A percentile compares a stretch with the other conserved stretches of the same genome.
phyloP scores from a whole-genome alignment of 2,113 vertebrate genomes.

The Felis catus region F.catus_Fca126_mat1.0 CM031419.1:168238501-168239000 shows the following conservation, averaged over 20 bases:
- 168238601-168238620: background rate
- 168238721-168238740: background rate
- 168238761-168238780: background rate
- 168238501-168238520: background rate
- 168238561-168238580: background rate
- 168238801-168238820: background rate
- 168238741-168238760: background rate
- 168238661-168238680: background rate
- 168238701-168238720: background rate
- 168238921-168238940: background rate
- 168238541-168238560: background rate
- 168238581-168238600: background rate
- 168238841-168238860: background rate
- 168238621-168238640: background rate
- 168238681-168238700: background rate
- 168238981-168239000: background rate
- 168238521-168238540: background rate
- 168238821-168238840: background rate
- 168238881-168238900: background rate
- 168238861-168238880: background rate
- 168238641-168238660: background rate
- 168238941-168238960: background rate
- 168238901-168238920: background rate
- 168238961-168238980: background rate
- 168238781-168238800: background rate